Conservation (phyloP, 2,888 invertebrate species). For the Apantesis nais region DNA sequence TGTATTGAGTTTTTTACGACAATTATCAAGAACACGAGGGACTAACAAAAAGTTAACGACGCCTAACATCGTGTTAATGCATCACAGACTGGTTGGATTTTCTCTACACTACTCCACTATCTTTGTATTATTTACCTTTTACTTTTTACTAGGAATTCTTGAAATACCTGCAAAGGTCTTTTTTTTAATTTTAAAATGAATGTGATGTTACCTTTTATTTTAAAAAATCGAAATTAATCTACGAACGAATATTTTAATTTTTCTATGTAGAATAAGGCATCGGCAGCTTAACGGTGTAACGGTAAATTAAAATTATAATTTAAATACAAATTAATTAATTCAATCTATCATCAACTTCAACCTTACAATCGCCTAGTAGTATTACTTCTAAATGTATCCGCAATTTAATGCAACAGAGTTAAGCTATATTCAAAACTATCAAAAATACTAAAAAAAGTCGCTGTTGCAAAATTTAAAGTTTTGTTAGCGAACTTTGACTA, state of each 20-base stretch:
- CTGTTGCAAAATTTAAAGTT: neutral
- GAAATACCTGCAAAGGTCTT: neutral
- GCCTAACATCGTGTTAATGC: slow-evolving; percentile 62
- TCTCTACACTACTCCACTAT: slow-evolving; percentile 16
- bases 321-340: neutral
- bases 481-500: neutral
- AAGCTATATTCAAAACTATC: neutral
- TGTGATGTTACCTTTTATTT: no score
- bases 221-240: neutral
- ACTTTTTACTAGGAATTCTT: neutral
- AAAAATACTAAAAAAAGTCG: neutral
- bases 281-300: neutral
- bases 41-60: slow-evolving; percentile 63
- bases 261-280: neutral
- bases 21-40: slow-evolving; percentile 60
- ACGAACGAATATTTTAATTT: neutral
- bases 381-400: neutral
- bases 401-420: neutral
- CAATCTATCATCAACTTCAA: neutral
- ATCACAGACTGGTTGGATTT: slow-evolving; percentile 34
- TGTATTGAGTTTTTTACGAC: slow-evolving; percentile 64
- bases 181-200: no score
- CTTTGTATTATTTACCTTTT: neutral
- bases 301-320: neutral
- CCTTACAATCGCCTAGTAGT: neutral